Evolutionary conservation across 1,140 invertebrate genomes (phyloP).

Genomic region (Meloidogyne floridensis): DNA sequence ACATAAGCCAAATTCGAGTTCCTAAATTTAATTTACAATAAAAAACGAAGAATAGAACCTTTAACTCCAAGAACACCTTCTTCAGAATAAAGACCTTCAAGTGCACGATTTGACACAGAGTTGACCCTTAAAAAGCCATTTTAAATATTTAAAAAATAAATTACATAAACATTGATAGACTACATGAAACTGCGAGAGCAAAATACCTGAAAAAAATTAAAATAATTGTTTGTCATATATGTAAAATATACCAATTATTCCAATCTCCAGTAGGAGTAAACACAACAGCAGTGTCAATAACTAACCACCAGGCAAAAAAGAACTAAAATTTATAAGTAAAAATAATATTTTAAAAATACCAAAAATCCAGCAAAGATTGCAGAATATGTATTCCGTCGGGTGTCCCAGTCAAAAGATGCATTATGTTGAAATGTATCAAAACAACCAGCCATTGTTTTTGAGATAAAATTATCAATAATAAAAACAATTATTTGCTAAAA

Average conservation of each 20-base stretch:
- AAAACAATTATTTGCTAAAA: no score
- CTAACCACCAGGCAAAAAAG: slow-evolving; percentile 95
- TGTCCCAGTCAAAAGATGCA: slow-evolving; percentile 48
- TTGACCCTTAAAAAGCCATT: slow-evolving; percentile 76
- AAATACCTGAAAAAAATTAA: slow-evolving; percentile 74
- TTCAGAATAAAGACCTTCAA: slow-evolving; percentile 75
- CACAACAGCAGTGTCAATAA: slow-evolving; percentile 85
- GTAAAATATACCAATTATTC: slow-evolving; percentile 66
- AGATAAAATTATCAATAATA: neutral
- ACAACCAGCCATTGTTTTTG: slow-evolving; percentile 43
- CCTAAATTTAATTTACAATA: slow-evolving; percentile 68
- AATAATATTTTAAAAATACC: slow-evolving; percentile 29
- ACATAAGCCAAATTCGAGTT: slow-evolving; percentile 89
- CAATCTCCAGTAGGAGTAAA: slow-evolving; percentile 73
- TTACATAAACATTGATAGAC: slow-evolving; percentile 89
- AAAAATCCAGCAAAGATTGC: slow-evolving; percentile 47
- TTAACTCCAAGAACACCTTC: slow-evolving; percentile 84
- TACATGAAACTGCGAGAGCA: slow-evolving; percentile 90
- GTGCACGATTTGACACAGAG: slow-evolving; percentile 89
- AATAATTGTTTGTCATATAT: neutral
- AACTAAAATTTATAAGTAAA: slow-evolving; percentile 35
- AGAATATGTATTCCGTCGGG: slow-evolving; percentile 45
- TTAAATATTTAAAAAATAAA: slow-evolving; percentile 48
- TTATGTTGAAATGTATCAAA: slow-evolving; percentile 38
- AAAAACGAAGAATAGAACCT: slow-evolving; percentile 61